These are phyloP conservation scores for Chaetops frenatus DNA, from an alignment of 2,113 vertebrate species.

Conservation along the genomic window DNA sequence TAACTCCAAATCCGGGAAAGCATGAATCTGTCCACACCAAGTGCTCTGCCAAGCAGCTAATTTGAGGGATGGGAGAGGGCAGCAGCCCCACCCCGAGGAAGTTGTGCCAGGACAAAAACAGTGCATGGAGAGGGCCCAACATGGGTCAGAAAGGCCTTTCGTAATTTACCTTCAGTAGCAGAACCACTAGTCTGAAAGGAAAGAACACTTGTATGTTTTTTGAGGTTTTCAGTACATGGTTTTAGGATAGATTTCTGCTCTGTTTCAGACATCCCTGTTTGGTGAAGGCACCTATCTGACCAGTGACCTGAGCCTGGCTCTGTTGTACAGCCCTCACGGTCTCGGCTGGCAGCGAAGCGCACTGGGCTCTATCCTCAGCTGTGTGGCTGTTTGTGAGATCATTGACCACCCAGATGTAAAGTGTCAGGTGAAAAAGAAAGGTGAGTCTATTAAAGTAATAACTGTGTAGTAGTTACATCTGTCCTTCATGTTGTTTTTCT, in stretches of 20 bases:
- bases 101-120: constrained; percentile 19
- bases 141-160: not conserved
- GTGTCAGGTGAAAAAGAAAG: constrained; percentile 93
- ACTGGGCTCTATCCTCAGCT: constrained; percentile 88
- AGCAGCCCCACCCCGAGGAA: not conserved
- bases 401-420: constrained; percentile 98
- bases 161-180: not conserved
- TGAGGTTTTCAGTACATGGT: not conserved
- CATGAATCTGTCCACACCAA: constrained; percentile 31
- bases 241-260: not conserved
- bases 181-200: not conserved
- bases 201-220: not conserved
- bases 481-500: not conserved
- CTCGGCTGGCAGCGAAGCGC: constrained; percentile 84
- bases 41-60: constrained; percentile 1
- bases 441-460: constrained; percentile 57
- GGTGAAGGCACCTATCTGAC: constrained; percentile 98
- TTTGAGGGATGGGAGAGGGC: constrained; percentile 28
- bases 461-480: not conserved
- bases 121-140: not conserved
- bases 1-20: constrained; percentile 15
- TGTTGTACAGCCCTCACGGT: constrained; percentile 92
- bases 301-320: constrained; percentile 95
- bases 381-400: constrained; percentile 93
- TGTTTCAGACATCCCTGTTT: constrained; percentile 88